These are phyloP conservation scores for Augiades crinisus DNA, from an alignment of 2,888 invertebrate genomes.

Conservation along the genomic window DNA sequence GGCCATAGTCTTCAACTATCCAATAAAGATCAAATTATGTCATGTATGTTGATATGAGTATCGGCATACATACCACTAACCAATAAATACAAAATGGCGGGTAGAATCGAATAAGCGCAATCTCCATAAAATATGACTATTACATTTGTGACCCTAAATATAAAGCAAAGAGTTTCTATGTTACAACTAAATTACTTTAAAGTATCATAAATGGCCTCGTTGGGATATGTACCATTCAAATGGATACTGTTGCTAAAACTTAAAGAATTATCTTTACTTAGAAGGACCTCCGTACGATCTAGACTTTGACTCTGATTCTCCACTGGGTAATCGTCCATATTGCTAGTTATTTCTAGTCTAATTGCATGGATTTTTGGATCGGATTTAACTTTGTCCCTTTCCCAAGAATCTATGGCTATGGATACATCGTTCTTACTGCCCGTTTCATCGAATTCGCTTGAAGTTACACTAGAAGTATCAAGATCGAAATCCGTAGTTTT, in stretches of 20 bases:
- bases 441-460: conserved; percentile 67
- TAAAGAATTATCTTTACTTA: conserved; percentile 70
- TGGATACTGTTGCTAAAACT: conserved; percentile 79
- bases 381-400: conserved; percentile 57
- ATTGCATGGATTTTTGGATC: conserved; percentile 73
- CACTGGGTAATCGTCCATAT: conserved; percentile 68
- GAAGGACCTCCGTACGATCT: conserved; percentile 58
- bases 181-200: conserved; percentile 60
- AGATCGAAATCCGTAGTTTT: conserved; percentile 74
- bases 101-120: conserved; percentile 3
- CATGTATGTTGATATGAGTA: neutral
- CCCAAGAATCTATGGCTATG: conserved; percentile 72
- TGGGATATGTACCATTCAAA: conserved; percentile 79
- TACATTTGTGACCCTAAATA: conserved; percentile 22
- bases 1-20: conserved; percentile 10
- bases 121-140: conserved; percentile 16
- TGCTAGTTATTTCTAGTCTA: conserved; percentile 75
- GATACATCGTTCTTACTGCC: conserved; percentile 70
- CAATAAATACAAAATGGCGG: conserved; percentile 17
- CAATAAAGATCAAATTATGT: conserved; percentile 2
- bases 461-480: conserved; percentile 68
- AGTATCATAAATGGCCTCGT: conserved; percentile 79
- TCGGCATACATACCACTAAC: no score
- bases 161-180: conserved; percentile 13
- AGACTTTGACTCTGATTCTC: conserved; percentile 50